Evolutionary conservation across 2,113 vertebrate genomes (phyloP).

Genomic region (Pelusios castaneus): DNA sequence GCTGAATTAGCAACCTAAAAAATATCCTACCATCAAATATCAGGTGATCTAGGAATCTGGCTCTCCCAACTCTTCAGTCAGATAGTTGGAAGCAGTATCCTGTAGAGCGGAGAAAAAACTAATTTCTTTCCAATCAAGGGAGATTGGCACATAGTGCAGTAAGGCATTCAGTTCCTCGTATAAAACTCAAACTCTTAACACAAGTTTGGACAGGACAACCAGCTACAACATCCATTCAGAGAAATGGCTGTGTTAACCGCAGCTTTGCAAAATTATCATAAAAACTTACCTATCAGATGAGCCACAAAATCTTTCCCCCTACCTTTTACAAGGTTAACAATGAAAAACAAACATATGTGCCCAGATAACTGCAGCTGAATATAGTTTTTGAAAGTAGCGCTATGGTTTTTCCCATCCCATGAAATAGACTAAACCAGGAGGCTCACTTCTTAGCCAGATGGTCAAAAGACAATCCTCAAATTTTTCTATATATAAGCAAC

Average conservation of each 20-base stretch:
- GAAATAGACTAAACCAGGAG: background rate
- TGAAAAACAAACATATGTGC: background rate
- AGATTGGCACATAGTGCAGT: rapidly evolving
- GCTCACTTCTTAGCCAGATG: background rate
- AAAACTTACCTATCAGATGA: background rate
- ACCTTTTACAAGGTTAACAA: background rate
- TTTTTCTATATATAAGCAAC: background rate
- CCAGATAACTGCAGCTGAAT: background rate
- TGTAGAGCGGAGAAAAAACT: background rate
- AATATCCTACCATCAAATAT: background rate
- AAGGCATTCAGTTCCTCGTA: background rate
- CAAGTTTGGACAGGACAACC: background rate
- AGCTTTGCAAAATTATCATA: background rate
- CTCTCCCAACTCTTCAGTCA: background rate
- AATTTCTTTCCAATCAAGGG: rapidly evolving
- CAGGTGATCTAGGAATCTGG: background rate
- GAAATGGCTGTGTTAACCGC: background rate
- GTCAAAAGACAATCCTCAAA: background rate
- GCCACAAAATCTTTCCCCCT: background rate
- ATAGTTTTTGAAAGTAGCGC: background rate
- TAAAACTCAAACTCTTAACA: background rate
- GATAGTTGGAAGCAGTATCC: background rate
- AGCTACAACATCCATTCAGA: rapidly evolving
- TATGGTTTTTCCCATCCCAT: background rate
- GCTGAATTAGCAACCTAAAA: background rate